Evolutionary conservation across 2,888 invertebrate genomes (phyloP).

Genomic region (Onthophagus sagittarius): DNA sequence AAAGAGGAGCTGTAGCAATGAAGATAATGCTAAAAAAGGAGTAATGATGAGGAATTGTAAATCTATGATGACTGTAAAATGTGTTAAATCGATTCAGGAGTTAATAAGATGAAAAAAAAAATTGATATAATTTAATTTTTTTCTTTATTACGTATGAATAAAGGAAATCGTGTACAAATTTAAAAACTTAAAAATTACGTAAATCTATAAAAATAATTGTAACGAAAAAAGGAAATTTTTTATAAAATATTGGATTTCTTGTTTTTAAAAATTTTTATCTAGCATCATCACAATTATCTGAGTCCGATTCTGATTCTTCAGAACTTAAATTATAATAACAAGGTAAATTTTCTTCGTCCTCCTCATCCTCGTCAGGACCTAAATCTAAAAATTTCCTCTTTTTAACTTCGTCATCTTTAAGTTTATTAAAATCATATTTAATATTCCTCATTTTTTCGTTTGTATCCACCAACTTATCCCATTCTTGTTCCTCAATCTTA

Average conservation of each 20-base stretch:
- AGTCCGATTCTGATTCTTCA: neutral
- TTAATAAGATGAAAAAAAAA: neutral
- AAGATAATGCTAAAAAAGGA: constrained; percentile 28
- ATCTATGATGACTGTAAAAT: constrained; percentile 25
- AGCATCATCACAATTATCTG: neutral
- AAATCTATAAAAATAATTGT: too few species aligned
- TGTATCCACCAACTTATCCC: constrained; percentile 38
- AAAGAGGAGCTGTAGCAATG: constrained; percentile 41
- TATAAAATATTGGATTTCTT: too few species aligned
- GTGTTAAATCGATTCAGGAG: constrained; percentile 23
- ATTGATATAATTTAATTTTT: too few species aligned
- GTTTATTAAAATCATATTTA: constrained; percentile 36
- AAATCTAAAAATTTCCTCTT: constrained; percentile 26
- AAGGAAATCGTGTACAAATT: too few species aligned
- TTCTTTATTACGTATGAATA: too few species aligned
- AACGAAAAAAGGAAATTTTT: too few species aligned
- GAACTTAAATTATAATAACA: neutral
- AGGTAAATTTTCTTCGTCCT: constrained; percentile 16
- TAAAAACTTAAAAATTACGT: too few species aligned
- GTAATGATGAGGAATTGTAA: constrained; percentile 26
- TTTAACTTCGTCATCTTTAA: constrained; percentile 34
- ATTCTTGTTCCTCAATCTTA: constrained; percentile 35
- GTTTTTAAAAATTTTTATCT: neutral
- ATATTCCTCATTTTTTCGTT: constrained; percentile 37
- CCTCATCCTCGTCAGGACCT: constrained; percentile 19